A percentile compares a stretch with the other conserved stretches of the same genome.
Evolutionary conservation across 2,888 invertebrate genomes (phyloP).

Genomic region (Allophyes oxyacanthae): DNA sequence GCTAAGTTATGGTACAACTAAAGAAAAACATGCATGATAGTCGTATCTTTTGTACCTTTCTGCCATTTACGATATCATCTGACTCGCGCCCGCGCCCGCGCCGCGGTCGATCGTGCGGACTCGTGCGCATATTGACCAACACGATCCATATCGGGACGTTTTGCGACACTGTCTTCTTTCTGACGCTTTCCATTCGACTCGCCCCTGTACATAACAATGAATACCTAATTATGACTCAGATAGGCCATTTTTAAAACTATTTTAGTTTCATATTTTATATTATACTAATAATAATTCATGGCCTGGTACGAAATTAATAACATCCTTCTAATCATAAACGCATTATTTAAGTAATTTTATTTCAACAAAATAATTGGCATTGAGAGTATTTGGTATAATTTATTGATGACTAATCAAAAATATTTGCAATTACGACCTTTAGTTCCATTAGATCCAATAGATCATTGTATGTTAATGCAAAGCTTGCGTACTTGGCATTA

Average conservation of each 20-base stretch:
- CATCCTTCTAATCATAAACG: slow-evolving; percentile 8
- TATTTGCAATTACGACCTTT: slow-evolving; percentile 9
- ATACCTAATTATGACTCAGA: slow-evolving; percentile 26
- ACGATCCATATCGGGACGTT: slow-evolving; percentile 70
- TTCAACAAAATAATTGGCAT: slow-evolving; percentile 3
- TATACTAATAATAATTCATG: too few relatives aligned
- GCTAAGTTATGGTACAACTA: too few relatives aligned
- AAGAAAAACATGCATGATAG: background rate
- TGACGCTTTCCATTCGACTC: slow-evolving; percentile 63
- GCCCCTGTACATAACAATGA: slow-evolving; percentile 60
- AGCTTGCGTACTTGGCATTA: slow-evolving; percentile 6
- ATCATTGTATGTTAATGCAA: slow-evolving; percentile 10
- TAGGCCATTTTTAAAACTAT: background rate
- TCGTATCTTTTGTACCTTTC: background rate
- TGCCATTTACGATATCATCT: slow-evolving; percentile 16
- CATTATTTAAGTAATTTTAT: slow-evolving; percentile 1
- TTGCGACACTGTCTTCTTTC: slow-evolving; percentile 70
- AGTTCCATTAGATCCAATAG: background rate
- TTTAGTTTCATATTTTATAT: slow-evolving; percentile 1
- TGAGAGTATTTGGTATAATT: background rate
- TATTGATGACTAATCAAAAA: slow-evolving; percentile 8
- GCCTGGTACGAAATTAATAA: slow-evolving; percentile 26
- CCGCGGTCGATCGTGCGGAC: slow-evolving; percentile 2
- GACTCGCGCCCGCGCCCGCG: background rate
- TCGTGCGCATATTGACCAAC: slow-evolving; percentile 69